Evolutionary conservation across 2,113 vertebrate species (phyloP).

Genomic region (Lampris megalopsis): DNA sequence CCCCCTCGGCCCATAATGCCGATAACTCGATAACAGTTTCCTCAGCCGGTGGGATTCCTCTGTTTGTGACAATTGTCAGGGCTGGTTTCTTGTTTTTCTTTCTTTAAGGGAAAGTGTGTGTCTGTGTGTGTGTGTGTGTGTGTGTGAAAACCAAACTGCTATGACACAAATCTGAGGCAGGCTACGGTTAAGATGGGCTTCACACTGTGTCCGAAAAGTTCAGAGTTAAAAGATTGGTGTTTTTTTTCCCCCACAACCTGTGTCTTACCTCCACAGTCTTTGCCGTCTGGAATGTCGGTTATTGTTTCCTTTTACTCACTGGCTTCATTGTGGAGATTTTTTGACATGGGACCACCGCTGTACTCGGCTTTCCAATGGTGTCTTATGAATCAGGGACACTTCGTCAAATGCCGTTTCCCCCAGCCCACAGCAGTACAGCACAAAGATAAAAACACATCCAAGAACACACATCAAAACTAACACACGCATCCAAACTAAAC

Average conservation of each 20-base stretch:
- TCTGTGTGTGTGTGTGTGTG: not conserved
- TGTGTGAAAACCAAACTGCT: constrained; percentile 17
- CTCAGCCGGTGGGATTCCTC: constrained; percentile 47
- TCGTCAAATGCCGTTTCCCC: too few relatives aligned
- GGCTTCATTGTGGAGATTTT: too few relatives aligned
- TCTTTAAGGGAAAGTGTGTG: not conserved
- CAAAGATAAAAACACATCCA: too few relatives aligned
- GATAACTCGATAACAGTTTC: constrained; percentile 67
- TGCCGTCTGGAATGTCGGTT: too few relatives aligned
- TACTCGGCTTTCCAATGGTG: too few relatives aligned
- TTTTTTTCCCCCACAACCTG: not conserved
- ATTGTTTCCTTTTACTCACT: too few relatives aligned
- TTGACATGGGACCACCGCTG: too few relatives aligned
- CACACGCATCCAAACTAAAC: too few relatives aligned
- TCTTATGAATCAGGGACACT: too few relatives aligned
- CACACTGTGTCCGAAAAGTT: constrained; percentile 23
- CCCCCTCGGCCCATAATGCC: constrained; percentile 13
- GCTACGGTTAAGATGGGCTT: not conserved
- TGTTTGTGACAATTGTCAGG: constrained; percentile 73
- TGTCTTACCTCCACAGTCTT: too few relatives aligned
- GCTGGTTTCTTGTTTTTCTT: constrained; percentile 22
- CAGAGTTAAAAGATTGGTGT: not conserved
- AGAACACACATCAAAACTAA: too few relatives aligned
- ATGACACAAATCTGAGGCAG: constrained; percentile 1
- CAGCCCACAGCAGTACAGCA: too few relatives aligned